Percentiles rank a stretch among this genome's conserved stretches.
Evolutionary conservation across 2,888 invertebrate species (phyloP).

Genomic region (Mythimna ferrago): DNA sequence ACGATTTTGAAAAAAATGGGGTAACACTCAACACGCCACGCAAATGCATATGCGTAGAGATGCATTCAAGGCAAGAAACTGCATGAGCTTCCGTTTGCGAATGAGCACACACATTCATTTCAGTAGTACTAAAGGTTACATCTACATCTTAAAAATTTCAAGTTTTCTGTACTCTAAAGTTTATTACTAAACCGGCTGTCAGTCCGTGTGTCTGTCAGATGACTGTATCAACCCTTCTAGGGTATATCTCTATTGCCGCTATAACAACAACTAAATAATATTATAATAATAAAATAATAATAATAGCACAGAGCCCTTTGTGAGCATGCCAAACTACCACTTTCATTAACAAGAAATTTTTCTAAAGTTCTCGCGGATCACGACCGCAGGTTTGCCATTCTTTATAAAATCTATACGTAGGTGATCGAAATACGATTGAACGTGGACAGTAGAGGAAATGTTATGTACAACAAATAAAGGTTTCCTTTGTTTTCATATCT

Average conservation of each 20-base stretch:
- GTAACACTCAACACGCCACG: constrained; percentile 22
- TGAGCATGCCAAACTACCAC: too few species aligned
- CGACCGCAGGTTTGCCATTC: constrained; percentile 2
- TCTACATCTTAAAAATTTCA: not conserved
- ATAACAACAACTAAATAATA: too few species aligned
- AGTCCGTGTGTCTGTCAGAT: too few species aligned
- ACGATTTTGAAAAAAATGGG: constrained; percentile 20
- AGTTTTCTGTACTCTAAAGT: too few species aligned
- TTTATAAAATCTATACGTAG: not conserved
- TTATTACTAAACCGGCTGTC: too few species aligned
- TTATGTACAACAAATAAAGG: not conserved
- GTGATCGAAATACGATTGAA: not conserved
- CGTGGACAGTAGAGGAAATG: not conserved
- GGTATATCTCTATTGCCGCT: too few species aligned
- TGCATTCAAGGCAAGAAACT: constrained; percentile 9
- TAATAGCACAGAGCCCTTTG: too few species aligned
- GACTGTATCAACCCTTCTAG: too few species aligned
- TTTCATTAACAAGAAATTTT: not conserved
- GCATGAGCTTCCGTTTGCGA: constrained; percentile 22
- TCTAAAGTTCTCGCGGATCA: constrained; percentile 20
- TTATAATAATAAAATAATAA: too few species aligned
- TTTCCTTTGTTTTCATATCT: too few species aligned
- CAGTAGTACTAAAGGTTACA: not conserved
- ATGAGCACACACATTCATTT: constrained; percentile 2
- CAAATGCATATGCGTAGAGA: constrained; percentile 1